Conservation (phyloP, 2,888 invertebrate species). For the Andrena camellia region DNA sequence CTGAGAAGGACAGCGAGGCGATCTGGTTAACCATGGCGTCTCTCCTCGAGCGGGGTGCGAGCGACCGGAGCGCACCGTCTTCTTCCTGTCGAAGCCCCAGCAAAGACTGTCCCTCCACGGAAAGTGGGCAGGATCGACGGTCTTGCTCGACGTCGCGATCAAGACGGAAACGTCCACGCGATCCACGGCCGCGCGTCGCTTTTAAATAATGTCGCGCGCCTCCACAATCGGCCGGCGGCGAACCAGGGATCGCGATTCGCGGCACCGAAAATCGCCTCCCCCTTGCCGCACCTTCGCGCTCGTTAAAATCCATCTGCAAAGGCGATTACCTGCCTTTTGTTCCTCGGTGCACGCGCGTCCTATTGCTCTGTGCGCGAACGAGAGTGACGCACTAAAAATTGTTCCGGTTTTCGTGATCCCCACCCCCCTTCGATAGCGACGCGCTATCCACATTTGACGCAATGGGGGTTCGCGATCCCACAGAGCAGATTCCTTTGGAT, state of each 20-base stretch:
- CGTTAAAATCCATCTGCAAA: constrained; percentile 13
- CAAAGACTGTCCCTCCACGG: constrained; percentile 31
- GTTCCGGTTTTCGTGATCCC: not conserved
- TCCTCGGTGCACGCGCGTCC: not conserved
- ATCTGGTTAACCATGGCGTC: constrained; percentile 67
- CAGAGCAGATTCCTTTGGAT: no score
- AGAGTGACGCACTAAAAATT: constrained; percentile 11
- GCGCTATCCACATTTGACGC: not conserved
- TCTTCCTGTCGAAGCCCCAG: constrained; percentile 4
- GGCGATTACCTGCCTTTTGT: constrained; percentile 16
- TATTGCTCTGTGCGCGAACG: not conserved
- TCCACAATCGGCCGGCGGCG: constrained; percentile 35
- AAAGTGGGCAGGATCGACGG: constrained; percentile 40
- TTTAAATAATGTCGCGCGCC: constrained; percentile 68
- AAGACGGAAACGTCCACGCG: constrained; percentile 42
- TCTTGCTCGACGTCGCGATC: constrained; percentile 30
- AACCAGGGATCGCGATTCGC: constrained; percentile 18
- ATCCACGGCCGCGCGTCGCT: constrained; percentile 51
- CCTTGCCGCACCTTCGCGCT: not conserved
- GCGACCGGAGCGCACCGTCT: not conserved
- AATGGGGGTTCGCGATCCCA: not conserved
- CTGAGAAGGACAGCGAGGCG: constrained; percentile 56
- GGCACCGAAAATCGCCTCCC: constrained; percentile 38
- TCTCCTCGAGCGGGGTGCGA: not conserved
- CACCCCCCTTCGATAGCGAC: not conserved